Conservation (phyloP, 2,888 invertebrate genomes). For the Beris chalybata region DNA sequence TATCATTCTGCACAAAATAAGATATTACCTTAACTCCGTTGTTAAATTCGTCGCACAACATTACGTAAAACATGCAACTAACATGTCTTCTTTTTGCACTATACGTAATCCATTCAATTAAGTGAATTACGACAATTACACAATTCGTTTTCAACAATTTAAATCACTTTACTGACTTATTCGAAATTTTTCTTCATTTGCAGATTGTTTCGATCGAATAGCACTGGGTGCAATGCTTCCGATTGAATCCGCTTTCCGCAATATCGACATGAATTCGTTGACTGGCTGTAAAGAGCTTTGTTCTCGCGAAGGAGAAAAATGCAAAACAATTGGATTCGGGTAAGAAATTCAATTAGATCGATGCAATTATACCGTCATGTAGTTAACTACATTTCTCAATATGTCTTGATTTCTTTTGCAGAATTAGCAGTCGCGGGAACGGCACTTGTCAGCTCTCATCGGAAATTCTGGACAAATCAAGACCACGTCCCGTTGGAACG, state of each 20-base stretch:
- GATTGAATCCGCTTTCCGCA: constrained; percentile 62
- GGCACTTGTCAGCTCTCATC: constrained; percentile 63
- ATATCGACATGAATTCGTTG: constrained; percentile 63
- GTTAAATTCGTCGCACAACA: no score
- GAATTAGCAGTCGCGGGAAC: constrained; percentile 65
- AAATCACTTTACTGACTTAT: constrained; percentile 1
- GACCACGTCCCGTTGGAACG: constrained; percentile 60
- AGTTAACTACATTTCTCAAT: background rate
- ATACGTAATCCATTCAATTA: no score
- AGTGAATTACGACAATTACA: no score
- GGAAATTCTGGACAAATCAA: constrained; percentile 56
- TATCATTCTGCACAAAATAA: no score
- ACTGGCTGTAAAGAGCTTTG: constrained; percentile 66
- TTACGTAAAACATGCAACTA: no score
- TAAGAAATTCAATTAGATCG: constrained; percentile 47
- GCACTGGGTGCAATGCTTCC: constrained; percentile 66
- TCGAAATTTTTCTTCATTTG: constrained; percentile 36
- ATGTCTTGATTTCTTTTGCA: constrained; percentile 44
- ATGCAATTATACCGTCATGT: background rate
- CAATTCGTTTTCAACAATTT: background rate
- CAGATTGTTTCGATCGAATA: constrained; percentile 68
- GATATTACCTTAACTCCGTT: no score
- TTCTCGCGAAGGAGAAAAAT: constrained; percentile 63
- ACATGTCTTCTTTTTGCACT: no score
- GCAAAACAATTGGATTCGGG: constrained; percentile 68